Conservation (phyloP, 2,888 invertebrate species). For the Melipona beecheii region DNA sequence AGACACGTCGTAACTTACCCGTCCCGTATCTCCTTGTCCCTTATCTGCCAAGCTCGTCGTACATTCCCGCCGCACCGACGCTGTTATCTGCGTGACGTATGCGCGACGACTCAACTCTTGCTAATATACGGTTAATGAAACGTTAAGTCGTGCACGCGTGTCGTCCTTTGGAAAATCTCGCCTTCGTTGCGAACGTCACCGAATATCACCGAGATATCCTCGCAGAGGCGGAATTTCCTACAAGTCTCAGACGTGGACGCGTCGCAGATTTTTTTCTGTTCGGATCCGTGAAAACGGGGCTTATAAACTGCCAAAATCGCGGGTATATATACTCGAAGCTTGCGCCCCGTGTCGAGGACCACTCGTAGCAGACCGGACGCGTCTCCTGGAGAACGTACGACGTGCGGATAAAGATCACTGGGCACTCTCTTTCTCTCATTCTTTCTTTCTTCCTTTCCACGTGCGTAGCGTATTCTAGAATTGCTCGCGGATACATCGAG, state of each 20-base stretch:
- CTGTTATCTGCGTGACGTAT: slow-evolving; percentile 75
- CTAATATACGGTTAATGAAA: slow-evolving; percentile 79
- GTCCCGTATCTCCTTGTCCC: slow-evolving; percentile 72
- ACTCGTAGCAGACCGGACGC: slow-evolving; percentile 15
- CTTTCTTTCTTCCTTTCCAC: background rate
- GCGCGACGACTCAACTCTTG: slow-evolving; percentile 67
- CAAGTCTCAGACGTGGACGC: no score
- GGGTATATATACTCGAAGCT: slow-evolving; percentile 21
- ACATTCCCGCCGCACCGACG: slow-evolving; percentile 68
- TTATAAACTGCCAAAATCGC: slow-evolving; percentile 73
- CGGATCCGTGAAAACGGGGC: slow-evolving; percentile 29
- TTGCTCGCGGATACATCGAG: no score
- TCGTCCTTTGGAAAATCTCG: slow-evolving; percentile 40
- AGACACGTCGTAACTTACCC: slow-evolving; percentile 72
- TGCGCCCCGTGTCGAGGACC: slow-evolving; percentile 9
- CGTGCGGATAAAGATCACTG: slow-evolving; percentile 47
- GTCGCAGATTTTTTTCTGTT: no score
- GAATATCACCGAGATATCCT: no score
- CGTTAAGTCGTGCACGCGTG: slow-evolving; percentile 67
- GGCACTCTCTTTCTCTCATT: background rate
- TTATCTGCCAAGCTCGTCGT: slow-evolving; percentile 74
- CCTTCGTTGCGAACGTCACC: background rate
- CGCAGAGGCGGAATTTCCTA: no score
- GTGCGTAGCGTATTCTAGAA: background rate
- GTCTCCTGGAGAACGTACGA: slow-evolving; percentile 42